Conservation (phyloP, 2,113 vertebrate genomes). For the Fregata magnificens region DNA sequence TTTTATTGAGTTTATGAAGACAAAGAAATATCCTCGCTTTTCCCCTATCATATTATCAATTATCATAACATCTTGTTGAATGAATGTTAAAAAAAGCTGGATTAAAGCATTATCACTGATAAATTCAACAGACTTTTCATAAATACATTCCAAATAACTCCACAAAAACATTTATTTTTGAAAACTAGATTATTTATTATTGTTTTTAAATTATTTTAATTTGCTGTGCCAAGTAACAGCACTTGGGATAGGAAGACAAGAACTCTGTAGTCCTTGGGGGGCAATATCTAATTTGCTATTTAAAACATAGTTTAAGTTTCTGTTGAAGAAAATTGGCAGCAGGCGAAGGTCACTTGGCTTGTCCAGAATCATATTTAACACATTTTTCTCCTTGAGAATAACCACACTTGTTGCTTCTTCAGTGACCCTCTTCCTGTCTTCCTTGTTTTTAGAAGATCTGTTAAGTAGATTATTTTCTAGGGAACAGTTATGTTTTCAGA, state of each 20-base stretch:
- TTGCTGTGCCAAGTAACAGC: not conserved
- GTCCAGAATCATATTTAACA: not conserved
- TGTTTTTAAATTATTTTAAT: constrained; percentile 20
- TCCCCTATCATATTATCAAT: not conserved
- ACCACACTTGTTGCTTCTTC: constrained; percentile 16
- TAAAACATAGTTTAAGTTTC: constrained; percentile 26
- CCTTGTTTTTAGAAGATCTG: not conserved
- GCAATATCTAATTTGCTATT: constrained; percentile 12
- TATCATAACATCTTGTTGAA: not conserved
- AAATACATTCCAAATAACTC: not conserved
- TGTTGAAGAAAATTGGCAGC: constrained; percentile 14
- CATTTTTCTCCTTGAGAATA: constrained; percentile 27
- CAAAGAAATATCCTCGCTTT: not conserved
- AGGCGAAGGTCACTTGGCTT: constrained; percentile 40
- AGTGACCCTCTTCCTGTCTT: not conserved
- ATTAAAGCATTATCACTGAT: not conserved
- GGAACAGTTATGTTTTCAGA: not conserved
- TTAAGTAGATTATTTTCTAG: constrained; percentile 24
- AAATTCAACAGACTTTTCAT: not conserved
- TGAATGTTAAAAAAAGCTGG: not conserved
- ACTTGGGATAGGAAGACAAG: not conserved
- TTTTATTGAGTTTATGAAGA: not conserved
- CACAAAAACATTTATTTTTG: not conserved
- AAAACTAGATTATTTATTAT: not conserved
- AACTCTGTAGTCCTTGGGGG: not conserved